phyloP scores from a whole-genome alignment of 2,888 invertebrate species.

The Drosophila borborema region DNA sequence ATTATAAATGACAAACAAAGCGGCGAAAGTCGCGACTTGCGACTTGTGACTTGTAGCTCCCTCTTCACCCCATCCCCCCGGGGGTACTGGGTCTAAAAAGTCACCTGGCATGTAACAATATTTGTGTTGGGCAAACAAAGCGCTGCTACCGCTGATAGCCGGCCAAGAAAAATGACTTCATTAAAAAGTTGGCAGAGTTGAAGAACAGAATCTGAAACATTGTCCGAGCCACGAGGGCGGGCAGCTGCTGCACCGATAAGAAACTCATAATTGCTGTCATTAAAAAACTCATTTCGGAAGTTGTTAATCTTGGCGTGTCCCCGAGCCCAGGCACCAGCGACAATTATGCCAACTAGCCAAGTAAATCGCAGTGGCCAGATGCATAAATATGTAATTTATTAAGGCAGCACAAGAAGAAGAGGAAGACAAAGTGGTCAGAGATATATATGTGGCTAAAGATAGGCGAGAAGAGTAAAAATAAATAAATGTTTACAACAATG shows the following conservation, averaged over 20 bases:
- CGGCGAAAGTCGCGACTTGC: conserved; percentile 48
- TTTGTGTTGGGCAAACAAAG: conserved; percentile 66
- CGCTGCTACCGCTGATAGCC: conserved; percentile 18
- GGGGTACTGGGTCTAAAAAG: conserved; percentile 19
- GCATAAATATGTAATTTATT: conserved; percentile 81
- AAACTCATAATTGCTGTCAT: conserved; percentile 82
- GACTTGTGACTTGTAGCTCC: conserved; percentile 8
- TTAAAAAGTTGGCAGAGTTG: conserved; percentile 67
- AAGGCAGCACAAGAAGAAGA: conserved; percentile 32
- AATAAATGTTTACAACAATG: conserved; percentile 69
- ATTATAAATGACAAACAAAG: conserved; percentile 66
- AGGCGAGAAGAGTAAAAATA: conserved; percentile 8
- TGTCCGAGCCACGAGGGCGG: conserved; percentile 19
- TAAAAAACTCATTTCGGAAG: conserved; percentile 81
- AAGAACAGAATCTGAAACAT: conserved; percentile 21
- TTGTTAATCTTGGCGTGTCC: conserved; percentile 73
- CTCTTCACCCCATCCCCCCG: too few relatives aligned
- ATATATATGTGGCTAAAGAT: conserved; percentile 2
- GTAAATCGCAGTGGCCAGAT: conserved; percentile 50
- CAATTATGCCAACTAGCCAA: conserved; percentile 76
- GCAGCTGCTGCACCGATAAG: conserved; percentile 77
- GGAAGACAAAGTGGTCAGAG: conserved; percentile 4
- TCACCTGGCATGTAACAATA: conserved; percentile 63
- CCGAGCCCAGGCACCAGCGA: conserved; percentile 3
- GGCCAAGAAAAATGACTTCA: conserved; percentile 72